Percentiles rank a stretch among this genome's conserved stretches.
Evolutionary conservation across 2,888 invertebrate species (phyloP).

Genomic region (Drosophila flavopinicola): DNA sequence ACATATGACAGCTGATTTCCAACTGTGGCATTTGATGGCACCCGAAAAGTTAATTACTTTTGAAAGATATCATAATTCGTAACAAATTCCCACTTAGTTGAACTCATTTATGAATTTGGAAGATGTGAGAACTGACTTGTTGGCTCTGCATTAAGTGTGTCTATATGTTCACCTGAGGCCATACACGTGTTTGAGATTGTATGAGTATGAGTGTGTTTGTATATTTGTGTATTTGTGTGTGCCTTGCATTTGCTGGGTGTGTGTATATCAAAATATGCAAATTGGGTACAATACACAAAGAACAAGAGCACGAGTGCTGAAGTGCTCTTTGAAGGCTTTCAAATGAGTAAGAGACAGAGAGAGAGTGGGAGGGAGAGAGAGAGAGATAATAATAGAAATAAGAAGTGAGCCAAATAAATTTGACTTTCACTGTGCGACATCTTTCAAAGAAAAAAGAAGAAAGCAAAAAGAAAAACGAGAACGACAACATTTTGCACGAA

Average conservation of each 20-base stretch:
- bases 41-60: conserved; percentile 23
- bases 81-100: conserved; percentile 2
- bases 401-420: conserved; percentile 39
- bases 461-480: conserved; percentile 29
- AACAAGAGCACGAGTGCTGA: conserved; percentile 4
- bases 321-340: conserved; percentile 22
- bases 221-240: too few species aligned
- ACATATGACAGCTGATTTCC: too few species aligned
- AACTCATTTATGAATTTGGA: conserved; percentile 9
- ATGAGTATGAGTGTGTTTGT: not conserved
- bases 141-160: conserved; percentile 32
- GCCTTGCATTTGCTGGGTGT: conserved; percentile 17
- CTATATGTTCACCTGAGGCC: conserved; percentile 35
- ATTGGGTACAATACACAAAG: conserved; percentile 38
- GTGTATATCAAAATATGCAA: conserved; percentile 59
- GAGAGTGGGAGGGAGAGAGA: not conserved
- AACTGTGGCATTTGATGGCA: too few species aligned
- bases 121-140: conserved; percentile 43
- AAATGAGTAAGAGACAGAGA: not conserved
- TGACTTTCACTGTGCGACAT: conserved; percentile 40
- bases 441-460: conserved; percentile 6
- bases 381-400: conserved; percentile 6
- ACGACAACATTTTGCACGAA: conserved; percentile 45
- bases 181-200: conserved; percentile 26
- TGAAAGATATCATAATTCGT: not conserved